These are phyloP conservation scores for Diachasma alloeum DNA, from an alignment of 1,140 invertebrate genomes.

Conservation along the genomic window DNA sequence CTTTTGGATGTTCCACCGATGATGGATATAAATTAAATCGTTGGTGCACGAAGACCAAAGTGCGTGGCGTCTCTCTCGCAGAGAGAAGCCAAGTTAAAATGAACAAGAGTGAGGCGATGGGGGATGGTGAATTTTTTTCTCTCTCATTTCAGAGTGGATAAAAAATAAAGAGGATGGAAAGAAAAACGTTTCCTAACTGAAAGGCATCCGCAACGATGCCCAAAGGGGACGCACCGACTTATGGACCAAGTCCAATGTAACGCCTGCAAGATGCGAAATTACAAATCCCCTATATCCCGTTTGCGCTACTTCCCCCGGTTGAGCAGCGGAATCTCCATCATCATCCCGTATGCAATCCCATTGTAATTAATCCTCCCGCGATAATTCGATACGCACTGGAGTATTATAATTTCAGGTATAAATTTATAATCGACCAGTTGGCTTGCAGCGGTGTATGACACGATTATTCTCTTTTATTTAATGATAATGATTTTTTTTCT, in stretches of 20 bases:
- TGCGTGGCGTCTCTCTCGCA: not conserved
- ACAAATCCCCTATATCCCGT: slow-evolving; percentile 16
- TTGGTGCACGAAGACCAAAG: slow-evolving; percentile 1
- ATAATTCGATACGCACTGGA: slow-evolving; percentile 20
- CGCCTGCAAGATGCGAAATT: slow-evolving; percentile 26
- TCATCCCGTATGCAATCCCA: slow-evolving; percentile 17
- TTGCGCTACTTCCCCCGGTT: slow-evolving; percentile 5
- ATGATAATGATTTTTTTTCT: not conserved
- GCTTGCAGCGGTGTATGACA: not conserved
- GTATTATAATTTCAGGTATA: slow-evolving; percentile 15
- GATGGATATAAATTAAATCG: slow-evolving; percentile 28
- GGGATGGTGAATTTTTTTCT: not conserved
- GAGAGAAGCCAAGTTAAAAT: not conserved
- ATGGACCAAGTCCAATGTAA: slow-evolving; percentile 26
- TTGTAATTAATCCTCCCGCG: slow-evolving; percentile 25
- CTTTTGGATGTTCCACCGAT: not conserved
- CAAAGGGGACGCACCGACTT: slow-evolving; percentile 29
- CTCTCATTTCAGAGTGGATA: not conserved
- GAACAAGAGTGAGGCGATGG: not conserved
- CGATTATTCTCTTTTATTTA: not conserved
- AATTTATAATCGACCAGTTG: slow-evolving; percentile 19
- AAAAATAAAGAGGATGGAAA: not conserved
- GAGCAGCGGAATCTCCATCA: not conserved
- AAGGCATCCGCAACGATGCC: slow-evolving; percentile 23
- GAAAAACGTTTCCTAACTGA: slow-evolving; percentile 23